phyloP scores from a whole-genome alignment of 1,140 invertebrate species.

The Protaetia brevitarsis region DNA sequence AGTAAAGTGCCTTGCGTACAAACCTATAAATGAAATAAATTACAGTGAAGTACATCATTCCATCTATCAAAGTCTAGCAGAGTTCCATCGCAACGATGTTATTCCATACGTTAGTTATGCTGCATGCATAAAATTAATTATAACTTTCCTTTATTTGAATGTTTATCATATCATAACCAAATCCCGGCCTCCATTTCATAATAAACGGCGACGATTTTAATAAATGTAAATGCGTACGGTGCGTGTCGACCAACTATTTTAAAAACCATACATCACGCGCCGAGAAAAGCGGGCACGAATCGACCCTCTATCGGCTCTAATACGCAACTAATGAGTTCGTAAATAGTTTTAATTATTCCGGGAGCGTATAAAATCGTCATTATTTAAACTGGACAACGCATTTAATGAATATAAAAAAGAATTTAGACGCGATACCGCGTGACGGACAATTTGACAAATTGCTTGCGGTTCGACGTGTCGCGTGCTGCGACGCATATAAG shows the following conservation, averaged over 20 bases:
- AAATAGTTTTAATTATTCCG: slow-evolving; percentile 30
- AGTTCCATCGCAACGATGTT: too few species aligned
- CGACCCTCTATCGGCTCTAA: background rate
- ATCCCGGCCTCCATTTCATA: too few species aligned
- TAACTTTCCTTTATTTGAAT: too few species aligned
- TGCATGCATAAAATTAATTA: too few species aligned
- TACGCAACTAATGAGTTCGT: background rate
- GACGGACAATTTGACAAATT: slow-evolving; percentile 30
- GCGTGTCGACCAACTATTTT: background rate
- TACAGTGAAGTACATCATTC: too few species aligned
- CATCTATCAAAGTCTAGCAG: too few species aligned
- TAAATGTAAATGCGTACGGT: background rate
- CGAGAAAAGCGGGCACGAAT: background rate
- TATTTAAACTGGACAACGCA: slow-evolving; percentile 27
- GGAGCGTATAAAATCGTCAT: slow-evolving; percentile 28
- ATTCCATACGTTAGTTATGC: too few species aligned
- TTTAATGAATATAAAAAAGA: slow-evolving; percentile 25
- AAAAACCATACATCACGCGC: background rate
- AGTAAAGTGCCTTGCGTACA: too few species aligned
- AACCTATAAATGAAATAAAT: too few species aligned
- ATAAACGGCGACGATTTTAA: background rate
- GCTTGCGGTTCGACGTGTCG: slow-evolving; percentile 22
- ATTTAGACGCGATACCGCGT: slow-evolving; percentile 17
- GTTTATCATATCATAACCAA: too few species aligned
- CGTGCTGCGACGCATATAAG: slow-evolving; percentile 15